Evolutionary conservation across 2,113 vertebrate species (phyloP).

Genomic region (Climacteris rufus): DNA sequence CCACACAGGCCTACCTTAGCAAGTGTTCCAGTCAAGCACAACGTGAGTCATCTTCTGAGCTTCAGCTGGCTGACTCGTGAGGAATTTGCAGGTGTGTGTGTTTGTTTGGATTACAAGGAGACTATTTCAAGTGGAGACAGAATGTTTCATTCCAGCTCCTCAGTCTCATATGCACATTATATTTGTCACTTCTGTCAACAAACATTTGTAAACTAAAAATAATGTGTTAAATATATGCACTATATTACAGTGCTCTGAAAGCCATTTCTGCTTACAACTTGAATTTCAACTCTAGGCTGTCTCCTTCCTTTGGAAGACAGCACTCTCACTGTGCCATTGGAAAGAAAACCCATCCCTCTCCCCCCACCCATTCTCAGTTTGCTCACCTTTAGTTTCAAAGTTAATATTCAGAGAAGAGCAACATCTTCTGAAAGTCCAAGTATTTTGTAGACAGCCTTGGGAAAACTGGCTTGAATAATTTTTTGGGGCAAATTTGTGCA

Average conservation of each 20-base stretch:
- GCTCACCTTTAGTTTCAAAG: background rate
- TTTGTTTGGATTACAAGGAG: constrained; percentile 24
- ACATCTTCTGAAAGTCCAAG: background rate
- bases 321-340: background rate
- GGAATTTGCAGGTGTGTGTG: constrained; percentile 49
- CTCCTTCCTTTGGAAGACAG: background rate
- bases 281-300: background rate
- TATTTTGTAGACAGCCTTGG: background rate
- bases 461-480: background rate
- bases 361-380: background rate
- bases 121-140: constrained; percentile 26
- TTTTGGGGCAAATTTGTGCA: background rate
- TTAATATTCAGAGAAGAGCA: background rate
- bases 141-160: constrained; percentile 22
- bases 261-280: background rate
- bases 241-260: background rate
- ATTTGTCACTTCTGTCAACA: constrained; percentile 32
- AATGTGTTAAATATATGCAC: background rate
- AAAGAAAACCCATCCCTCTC: background rate
- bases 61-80: background rate
- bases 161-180: background rate
- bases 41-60: background rate
- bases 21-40: background rate
- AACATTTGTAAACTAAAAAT: constrained; percentile 55
- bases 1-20: background rate